A percentile compares a stretch with the other conserved stretches of the same genome.
Conservation (phyloP, 2,888 invertebrate genomes). For the Drepana falcataria region DNA sequence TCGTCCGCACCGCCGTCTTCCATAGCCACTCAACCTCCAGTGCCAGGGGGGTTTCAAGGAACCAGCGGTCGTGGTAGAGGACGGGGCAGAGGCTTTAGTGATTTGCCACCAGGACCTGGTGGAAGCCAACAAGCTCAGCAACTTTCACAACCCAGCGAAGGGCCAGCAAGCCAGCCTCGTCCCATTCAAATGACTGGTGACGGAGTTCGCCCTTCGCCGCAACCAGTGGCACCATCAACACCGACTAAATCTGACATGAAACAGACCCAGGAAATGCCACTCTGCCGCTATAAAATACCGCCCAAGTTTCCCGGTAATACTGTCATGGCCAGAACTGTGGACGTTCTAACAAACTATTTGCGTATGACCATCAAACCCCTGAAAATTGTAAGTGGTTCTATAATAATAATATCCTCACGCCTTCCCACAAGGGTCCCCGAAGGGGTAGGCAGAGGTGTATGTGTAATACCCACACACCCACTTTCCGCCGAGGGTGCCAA, state of each 20-base stretch:
- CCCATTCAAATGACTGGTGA: not conserved
- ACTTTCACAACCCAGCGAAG: not conserved
- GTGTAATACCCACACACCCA: no score
- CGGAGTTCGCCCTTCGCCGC: not conserved
- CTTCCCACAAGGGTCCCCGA: no score
- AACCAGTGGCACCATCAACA: slow-evolving; percentile 1
- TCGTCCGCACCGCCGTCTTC: not conserved
- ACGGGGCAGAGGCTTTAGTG: no score
- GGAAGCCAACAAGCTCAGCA: no score
- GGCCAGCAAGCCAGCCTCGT: not conserved
- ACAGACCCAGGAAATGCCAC: slow-evolving; percentile 2
- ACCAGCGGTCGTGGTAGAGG: no score
- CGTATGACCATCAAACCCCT: slow-evolving; percentile 71
- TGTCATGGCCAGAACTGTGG: slow-evolving; percentile 30
- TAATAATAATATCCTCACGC: not conserved
- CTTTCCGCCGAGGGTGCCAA: no score
- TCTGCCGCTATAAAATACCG: slow-evolving; percentile 44
- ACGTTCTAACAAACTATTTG: slow-evolving; percentile 82
- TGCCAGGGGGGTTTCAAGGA: not conserved
- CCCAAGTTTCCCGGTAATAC: slow-evolving; percentile 52
- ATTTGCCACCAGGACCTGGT: no score
- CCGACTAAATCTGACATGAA: not conserved
- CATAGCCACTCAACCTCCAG: not conserved
- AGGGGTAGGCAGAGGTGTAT: no score
- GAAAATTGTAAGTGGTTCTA: slow-evolving; percentile 48